Conservation (phyloP, 2,888 invertebrate genomes). For the Cantharis rufa region DNA sequence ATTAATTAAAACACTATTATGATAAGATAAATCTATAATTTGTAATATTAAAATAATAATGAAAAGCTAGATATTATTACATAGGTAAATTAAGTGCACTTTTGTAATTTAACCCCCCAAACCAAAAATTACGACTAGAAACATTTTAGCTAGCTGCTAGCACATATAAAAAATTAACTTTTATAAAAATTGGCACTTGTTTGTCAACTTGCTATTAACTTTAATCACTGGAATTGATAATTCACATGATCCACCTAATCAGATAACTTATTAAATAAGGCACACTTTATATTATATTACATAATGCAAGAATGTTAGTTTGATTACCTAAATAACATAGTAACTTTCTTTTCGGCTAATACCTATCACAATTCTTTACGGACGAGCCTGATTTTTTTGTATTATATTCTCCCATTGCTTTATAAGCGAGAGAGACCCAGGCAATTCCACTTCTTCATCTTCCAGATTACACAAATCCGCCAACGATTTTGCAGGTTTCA, state of each 20-base stretch:
- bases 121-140: not conserved
- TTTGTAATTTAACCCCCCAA: not conserved
- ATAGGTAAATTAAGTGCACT: not conserved
- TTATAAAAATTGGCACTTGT: not conserved
- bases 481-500: constrained; percentile 71
- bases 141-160: not conserved
- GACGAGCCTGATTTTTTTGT: constrained; percentile 59
- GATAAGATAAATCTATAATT: not conserved
- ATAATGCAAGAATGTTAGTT: not conserved
- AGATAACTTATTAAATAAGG: not conserved
- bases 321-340: not conserved
- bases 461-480: constrained; percentile 70
- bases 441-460: constrained; percentile 60
- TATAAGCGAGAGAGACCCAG: constrained; percentile 74
- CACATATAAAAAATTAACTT: not conserved
- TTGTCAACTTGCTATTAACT: not conserved
- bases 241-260: not conserved
- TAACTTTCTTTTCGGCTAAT: not conserved
- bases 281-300: not conserved
- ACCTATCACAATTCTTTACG: constrained; percentile 34
- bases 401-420: constrained; percentile 83
- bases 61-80: not conserved
- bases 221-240: not conserved
- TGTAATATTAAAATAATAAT: not conserved
- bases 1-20: not conserved